Percentiles rank a stretch among this genome's conserved stretches.
phyloP scores from a whole-genome alignment of 2,113 vertebrate genomes.

The Pituophis catenifer region DNA sequence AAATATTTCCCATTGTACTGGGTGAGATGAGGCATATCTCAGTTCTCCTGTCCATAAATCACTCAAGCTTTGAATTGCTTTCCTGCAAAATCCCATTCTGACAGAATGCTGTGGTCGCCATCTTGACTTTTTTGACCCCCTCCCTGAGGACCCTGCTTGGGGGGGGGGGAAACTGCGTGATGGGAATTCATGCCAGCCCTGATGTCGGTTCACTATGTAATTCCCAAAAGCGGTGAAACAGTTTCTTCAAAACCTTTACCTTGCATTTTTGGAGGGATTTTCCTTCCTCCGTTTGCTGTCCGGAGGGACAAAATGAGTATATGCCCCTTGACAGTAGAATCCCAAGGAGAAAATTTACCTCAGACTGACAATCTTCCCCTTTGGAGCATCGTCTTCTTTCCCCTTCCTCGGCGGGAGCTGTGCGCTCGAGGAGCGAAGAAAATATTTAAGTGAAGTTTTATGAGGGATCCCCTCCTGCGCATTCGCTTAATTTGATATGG shows the following conservation, averaged over 20 bases:
- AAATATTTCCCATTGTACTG: neutral
- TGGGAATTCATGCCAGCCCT: neutral
- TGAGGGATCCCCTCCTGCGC: conserved; percentile 15
- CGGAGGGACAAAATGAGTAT: neutral
- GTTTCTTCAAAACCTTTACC: neutral
- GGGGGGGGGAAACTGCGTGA: neutral
- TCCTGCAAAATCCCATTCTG: neutral
- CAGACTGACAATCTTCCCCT: neutral
- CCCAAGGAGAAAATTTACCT: neutral
- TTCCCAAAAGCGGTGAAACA: neutral
- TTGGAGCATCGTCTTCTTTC: neutral
- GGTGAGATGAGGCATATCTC: neutral
- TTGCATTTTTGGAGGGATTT: no score
- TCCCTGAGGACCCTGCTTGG: neutral
- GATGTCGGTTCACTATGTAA: neutral
- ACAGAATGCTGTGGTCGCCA: neutral
- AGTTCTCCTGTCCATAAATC: neutral
- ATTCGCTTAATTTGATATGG: conserved; percentile 5
- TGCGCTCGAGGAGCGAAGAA: neutral
- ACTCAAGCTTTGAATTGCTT: neutral
- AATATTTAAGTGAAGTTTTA: conserved; percentile 15
- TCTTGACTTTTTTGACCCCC: neutral
- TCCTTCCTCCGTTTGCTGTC: neutral
- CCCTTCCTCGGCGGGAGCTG: neutral
- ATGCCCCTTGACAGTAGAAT: neutral